Evolutionary conservation across 2,888 invertebrate genomes (phyloP).

Genomic region (Ophion obscuratus): DNA sequence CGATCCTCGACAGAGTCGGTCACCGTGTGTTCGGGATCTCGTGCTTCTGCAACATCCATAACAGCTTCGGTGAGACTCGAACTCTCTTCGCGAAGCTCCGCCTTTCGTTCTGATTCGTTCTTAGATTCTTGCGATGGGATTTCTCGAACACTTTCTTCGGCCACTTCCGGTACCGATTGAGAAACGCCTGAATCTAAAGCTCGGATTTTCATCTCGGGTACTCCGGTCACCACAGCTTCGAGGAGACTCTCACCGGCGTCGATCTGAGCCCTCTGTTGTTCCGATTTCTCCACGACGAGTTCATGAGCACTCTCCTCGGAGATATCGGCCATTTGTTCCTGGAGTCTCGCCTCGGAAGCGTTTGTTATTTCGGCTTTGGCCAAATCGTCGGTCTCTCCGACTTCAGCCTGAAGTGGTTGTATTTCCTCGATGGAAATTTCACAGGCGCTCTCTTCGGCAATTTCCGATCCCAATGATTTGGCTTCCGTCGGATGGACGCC

Average conservation of each 20-base stretch:
- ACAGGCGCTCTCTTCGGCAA: conserved; percentile 47
- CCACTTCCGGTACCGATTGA: conserved; percentile 32
- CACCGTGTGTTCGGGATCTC: conserved; percentile 15
- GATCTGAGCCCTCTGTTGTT: conserved; percentile 39
- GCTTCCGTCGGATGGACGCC: conserved; percentile 19
- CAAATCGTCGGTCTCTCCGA: conserved; percentile 17
- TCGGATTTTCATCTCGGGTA: conserved; percentile 30
- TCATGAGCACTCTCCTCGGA: conserved; percentile 44
- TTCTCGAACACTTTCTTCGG: conserved; percentile 42
- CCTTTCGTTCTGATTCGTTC: conserved; percentile 8
- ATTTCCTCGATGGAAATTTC: conserved; percentile 66
- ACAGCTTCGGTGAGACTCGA: conserved; percentile 14
- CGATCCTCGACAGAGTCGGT: conserved; percentile 26
- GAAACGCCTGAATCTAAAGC: not conserved
- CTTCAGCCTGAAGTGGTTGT: conserved; percentile 33
- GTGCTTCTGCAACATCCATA: not conserved
- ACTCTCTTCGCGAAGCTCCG: not conserved
- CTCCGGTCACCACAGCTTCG: conserved; percentile 22
- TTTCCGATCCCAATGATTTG: conserved; percentile 6
- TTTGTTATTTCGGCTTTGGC: conserved; percentile 23
- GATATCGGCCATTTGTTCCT: conserved; percentile 18
- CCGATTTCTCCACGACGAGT: conserved; percentile 16
- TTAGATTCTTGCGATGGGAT: conserved; percentile 3
- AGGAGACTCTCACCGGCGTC: conserved; percentile 10
- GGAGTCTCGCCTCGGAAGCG: conserved; percentile 25